Conservation (phyloP, 2,113 vertebrate species). For the Muntiacus reevesi region DNA sequence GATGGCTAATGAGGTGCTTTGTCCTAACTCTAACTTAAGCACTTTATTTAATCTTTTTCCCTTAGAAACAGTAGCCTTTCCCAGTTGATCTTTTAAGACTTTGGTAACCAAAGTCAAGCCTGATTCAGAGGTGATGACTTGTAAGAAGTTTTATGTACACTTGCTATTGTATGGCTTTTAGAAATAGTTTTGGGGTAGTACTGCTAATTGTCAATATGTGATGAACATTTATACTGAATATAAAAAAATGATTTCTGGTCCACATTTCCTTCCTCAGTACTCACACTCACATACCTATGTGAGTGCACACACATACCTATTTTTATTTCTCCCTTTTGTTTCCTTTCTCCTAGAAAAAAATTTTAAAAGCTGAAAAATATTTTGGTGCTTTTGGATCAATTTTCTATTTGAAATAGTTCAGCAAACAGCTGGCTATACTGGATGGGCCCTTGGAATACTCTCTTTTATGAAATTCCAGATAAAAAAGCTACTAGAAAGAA, state of each 20-base stretch:
- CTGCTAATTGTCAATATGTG: background rate
- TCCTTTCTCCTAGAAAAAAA: background rate
- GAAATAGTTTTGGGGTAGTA: background rate
- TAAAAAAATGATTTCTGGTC: background rate
- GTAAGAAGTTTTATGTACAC: background rate
- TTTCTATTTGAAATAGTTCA: constrained; percentile 38
- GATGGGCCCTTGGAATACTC: background rate
- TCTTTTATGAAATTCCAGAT: background rate
- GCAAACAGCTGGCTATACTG: background rate
- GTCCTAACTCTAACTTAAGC: background rate
- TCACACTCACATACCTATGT: background rate
- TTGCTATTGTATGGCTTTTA: background rate
- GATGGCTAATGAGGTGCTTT: background rate
- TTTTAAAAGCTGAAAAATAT: constrained; percentile 29
- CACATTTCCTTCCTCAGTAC: background rate
- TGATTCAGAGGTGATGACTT: background rate
- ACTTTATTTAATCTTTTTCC: background rate
- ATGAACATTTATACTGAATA: background rate
- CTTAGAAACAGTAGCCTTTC: background rate
- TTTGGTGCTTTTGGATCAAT: constrained; percentile 40
- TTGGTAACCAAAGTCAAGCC: background rate
- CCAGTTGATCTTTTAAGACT: background rate
- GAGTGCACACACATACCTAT: background rate
- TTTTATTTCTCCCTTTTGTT: background rate
- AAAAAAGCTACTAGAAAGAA: constrained; percentile 34